phyloP scores from a whole-genome alignment of 2,113 vertebrate genomes.

The Zosterops pallidus region DNA sequence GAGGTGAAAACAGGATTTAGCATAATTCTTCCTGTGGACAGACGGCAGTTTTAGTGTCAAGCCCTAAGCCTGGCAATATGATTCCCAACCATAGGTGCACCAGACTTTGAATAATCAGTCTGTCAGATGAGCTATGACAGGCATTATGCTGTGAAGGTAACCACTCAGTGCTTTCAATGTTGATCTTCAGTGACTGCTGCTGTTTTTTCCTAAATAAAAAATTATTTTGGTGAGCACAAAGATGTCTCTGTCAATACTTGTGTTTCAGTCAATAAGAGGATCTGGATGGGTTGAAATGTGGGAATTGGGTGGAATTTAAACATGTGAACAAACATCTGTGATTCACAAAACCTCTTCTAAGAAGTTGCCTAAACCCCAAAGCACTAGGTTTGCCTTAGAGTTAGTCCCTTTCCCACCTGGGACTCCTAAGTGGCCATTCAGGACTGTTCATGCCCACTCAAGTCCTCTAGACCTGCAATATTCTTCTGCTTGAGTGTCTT shows the following conservation, averaged over 20 bases:
- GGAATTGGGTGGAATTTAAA: neutral
- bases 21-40: neutral
- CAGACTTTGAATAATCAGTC: neutral
- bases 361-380: neutral
- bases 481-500: neutral
- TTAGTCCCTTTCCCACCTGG: neutral
- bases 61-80: neutral
- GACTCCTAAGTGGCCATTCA: neutral
- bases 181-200: neutral
- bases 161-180: neutral
- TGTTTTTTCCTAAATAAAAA: slow-evolving; percentile 24
- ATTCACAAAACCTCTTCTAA: neutral
- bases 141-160: neutral
- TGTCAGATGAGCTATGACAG: neutral
- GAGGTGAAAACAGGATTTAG: neutral
- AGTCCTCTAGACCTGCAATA: neutral
- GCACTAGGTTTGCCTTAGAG: neutral
- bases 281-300: neutral
- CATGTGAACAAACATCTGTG: neutral
- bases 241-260: neutral
- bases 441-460: neutral
- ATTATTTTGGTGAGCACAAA: neutral
- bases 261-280: neutral
- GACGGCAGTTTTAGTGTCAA: neutral
- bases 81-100: neutral